These are phyloP conservation scores for Auanema freiburgensis DNA, from an alignment of 2,888 invertebrate species.

Conservation along the genomic window DNA sequence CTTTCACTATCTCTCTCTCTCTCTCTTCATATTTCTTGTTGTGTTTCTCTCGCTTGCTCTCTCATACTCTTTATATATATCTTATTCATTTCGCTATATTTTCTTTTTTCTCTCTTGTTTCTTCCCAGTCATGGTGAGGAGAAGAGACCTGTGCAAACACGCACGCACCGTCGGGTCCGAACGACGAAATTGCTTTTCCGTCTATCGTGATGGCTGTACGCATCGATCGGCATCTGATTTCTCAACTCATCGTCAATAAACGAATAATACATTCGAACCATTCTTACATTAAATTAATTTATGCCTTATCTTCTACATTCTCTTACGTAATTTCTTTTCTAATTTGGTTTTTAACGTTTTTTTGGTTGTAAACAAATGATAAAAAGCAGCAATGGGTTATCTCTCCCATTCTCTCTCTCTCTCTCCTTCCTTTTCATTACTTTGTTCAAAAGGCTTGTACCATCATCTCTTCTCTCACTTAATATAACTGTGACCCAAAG, in stretches of 20 bases:
- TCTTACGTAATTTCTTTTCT: too few species aligned
- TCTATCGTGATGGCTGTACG: too few species aligned
- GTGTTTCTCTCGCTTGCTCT: slow-evolving; percentile 19
- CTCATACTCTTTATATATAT: slow-evolving; percentile 9
- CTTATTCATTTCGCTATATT: slow-evolving; percentile 21
- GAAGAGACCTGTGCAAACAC: neutral
- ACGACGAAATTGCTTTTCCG: slow-evolving; percentile 18
- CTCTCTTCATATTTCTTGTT: slow-evolving; percentile 14
- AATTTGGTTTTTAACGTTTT: too few species aligned
- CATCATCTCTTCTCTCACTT: too few species aligned
- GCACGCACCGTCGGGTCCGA: slow-evolving; percentile 5
- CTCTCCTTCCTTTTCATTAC: neutral
- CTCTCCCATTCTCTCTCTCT: slow-evolving; percentile 14
- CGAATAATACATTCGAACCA: too few species aligned
- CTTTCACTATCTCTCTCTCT: slow-evolving; percentile 18
- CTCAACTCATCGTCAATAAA: too few species aligned
- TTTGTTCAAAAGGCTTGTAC: too few species aligned
- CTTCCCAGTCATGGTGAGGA: slow-evolving; percentile 8
- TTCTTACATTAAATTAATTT: too few species aligned
- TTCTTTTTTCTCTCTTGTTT: slow-evolving; percentile 25
- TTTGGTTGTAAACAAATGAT: too few species aligned
- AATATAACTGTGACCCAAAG: too few species aligned
- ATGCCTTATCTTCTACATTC: too few species aligned
- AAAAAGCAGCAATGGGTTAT: neutral
- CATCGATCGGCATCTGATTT: too few species aligned